Conservation (phyloP, 2,888 invertebrate species). For the Anticlea derivata region DNA sequence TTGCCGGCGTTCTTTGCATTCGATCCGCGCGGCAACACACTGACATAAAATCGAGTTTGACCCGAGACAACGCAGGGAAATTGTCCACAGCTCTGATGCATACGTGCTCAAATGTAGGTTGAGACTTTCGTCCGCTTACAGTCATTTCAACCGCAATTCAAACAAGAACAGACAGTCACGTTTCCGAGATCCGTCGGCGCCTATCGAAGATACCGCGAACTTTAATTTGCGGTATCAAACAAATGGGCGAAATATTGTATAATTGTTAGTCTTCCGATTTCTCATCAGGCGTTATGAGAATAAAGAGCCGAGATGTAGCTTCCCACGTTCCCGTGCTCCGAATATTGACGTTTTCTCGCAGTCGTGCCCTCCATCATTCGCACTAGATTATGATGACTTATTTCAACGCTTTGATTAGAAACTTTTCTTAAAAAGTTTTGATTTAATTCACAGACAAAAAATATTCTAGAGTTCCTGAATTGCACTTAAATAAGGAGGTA, state of each 20-base stretch:
- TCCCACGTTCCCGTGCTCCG: conserved; percentile 75
- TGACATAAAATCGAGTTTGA: conserved; percentile 68
- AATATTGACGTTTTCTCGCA: conserved; percentile 51
- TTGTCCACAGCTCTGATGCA: conserved; percentile 63
- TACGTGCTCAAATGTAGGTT: conserved; percentile 74
- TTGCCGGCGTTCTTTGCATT: conserved; percentile 70
- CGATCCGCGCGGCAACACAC: conserved; percentile 69
- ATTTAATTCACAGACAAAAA: not conserved
- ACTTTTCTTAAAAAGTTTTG: conserved; percentile 11
- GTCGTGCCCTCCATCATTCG: conserved; percentile 28
- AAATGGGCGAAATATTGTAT: conserved; percentile 48
- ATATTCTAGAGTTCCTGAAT: too few relatives aligned
- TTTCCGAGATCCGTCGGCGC: conserved; percentile 59
- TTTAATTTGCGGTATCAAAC: conserved; percentile 52
- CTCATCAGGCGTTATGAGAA: conserved; percentile 53
- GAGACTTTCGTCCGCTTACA: conserved; percentile 72
- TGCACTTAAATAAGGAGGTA: too few relatives aligned
- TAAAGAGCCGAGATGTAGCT: conserved; percentile 57
- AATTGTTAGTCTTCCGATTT: conserved; percentile 57
- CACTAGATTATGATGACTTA: conserved; percentile 33
- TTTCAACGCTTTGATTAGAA: conserved; percentile 31
- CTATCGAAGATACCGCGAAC: conserved; percentile 55
- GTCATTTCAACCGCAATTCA: conserved; percentile 70
- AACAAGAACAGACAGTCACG: conserved; percentile 72
- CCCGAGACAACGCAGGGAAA: conserved; percentile 69